phyloP scores from a whole-genome alignment of 2,888 invertebrate species.

The Cataglyphis altisquamis region DNA sequence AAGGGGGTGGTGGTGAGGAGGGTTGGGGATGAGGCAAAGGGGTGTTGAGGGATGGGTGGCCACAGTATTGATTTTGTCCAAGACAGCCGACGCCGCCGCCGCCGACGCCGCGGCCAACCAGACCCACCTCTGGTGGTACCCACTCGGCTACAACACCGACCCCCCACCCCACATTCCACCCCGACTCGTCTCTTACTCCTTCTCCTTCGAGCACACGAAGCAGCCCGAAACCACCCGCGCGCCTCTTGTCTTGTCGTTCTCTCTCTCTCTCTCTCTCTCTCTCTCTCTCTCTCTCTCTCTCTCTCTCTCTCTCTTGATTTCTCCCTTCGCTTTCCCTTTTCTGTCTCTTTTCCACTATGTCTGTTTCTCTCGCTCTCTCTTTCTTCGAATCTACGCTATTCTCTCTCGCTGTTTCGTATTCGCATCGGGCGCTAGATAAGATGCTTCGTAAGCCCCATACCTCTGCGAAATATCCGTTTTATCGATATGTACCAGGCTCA shows the following conservation, averaged over 20 bases:
- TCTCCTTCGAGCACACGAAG: conserved; percentile 63
- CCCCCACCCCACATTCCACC: conserved; percentile 73
- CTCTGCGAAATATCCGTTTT: conserved; percentile 55
- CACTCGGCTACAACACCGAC: conserved; percentile 80
- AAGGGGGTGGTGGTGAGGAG: conserved; percentile 63
- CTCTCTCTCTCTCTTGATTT: conserved; percentile 21
- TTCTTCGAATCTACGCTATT: conserved; percentile 58
- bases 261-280: conserved; percentile 19
- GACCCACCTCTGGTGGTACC: conserved; percentile 85
- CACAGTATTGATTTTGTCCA: conserved; percentile 86
- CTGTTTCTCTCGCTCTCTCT: neutral
- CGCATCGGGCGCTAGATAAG: conserved; percentile 66
- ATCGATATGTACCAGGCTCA: conserved; percentile 53
- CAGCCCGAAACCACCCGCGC: conserved; percentile 29
- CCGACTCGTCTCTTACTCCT: conserved; percentile 68
- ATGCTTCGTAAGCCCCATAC: conserved; percentile 58
- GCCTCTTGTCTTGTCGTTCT: conserved; percentile 11
- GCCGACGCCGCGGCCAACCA: conserved; percentile 86
- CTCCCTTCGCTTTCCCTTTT: conserved; percentile 43
- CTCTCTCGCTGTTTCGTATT: conserved; percentile 61
- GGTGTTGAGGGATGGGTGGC: conserved; percentile 82
- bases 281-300: conserved; percentile 48
- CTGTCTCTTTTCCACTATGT: conserved; percentile 56
- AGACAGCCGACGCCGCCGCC: conserved; percentile 84
- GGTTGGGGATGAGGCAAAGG: conserved; percentile 77